These are phyloP conservation scores for Penelope pileata DNA, from an alignment of 2,113 vertebrate genomes.

Conservation along the genomic window DNA sequence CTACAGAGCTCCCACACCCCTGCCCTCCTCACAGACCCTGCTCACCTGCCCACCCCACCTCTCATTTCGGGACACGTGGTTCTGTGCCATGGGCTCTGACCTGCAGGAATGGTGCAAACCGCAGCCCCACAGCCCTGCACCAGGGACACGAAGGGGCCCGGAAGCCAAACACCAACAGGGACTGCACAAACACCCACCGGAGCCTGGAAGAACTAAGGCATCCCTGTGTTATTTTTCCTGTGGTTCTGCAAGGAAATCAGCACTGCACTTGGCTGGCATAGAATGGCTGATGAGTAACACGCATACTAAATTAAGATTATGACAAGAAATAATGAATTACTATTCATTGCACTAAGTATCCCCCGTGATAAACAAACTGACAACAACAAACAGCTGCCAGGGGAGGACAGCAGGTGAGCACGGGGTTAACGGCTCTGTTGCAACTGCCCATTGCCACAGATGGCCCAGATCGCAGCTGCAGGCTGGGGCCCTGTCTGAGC, in stretches of 20 bases:
- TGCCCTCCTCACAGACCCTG: neutral
- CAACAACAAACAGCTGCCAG: neutral
- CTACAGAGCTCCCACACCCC: neutral
- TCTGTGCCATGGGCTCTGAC: neutral
- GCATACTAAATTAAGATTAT: too few relatives aligned
- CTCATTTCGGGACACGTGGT: neutral
- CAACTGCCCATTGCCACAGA: too few relatives aligned
- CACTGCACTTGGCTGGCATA: neutral
- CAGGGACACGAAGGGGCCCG: accelerated
- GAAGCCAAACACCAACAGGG: neutral
- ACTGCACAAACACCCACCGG: neutral
- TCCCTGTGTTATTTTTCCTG: too few relatives aligned
- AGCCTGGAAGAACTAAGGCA: neutral
- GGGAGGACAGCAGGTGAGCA: neutral
- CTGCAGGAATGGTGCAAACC: neutral
- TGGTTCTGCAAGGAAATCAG: neutral
- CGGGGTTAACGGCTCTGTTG: neutral
- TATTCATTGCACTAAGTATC: neutral
- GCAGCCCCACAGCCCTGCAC: neutral
- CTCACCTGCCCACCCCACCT: accelerated
- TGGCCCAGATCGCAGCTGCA: neutral
- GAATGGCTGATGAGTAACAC: neutral
- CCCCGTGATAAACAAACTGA: neutral
- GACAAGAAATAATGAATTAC: neutral
- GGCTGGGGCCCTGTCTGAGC: accelerated